Conservation (phyloP, 2,888 invertebrate genomes). For the Eupeodes latifasciatus region DNA sequence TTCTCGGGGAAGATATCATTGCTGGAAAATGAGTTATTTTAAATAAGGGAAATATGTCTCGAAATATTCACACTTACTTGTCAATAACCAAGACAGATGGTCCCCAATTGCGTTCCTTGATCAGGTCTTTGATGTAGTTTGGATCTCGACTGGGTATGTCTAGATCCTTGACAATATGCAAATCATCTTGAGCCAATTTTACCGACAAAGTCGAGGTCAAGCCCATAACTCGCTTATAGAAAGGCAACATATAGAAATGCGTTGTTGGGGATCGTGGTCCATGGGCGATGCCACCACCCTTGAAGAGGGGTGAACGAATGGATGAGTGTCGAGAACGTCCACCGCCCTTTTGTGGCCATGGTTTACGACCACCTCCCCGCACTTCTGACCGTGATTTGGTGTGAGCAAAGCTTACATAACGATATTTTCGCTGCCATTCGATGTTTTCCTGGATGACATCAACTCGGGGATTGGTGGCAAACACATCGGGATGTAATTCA, state of each 20-base stretch:
- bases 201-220: slow-evolving; percentile 93
- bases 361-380: slow-evolving; percentile 95
- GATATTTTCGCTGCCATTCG: slow-evolving; percentile 93
- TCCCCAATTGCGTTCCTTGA: slow-evolving; percentile 96
- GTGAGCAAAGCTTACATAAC: slow-evolving; percentile 92
- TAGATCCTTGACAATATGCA: slow-evolving; percentile 94
- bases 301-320: slow-evolving; percentile 94
- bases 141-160: slow-evolving; percentile 94
- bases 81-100: slow-evolving; percentile 97
- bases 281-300: slow-evolving; percentile 92
- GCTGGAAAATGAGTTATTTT: slow-evolving; percentile 84
- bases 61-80: slow-evolving; percentile 87
- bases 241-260: slow-evolving; percentile 97
- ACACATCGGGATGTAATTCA: slow-evolving; percentile 95
- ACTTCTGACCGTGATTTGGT: slow-evolving; percentile 93
- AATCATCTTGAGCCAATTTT: slow-evolving; percentile 97
- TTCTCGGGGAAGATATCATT: slow-evolving; percentile 94
- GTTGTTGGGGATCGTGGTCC: slow-evolving; percentile 96
- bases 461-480: slow-evolving; percentile 92
- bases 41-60: slow-evolving; percentile 5
- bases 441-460: slow-evolving; percentile 95
- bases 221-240: slow-evolving; percentile 90
- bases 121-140: slow-evolving; percentile 91
- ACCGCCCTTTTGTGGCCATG: slow-evolving; percentile 98
- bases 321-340: slow-evolving; percentile 97